These are phyloP conservation scores for Jaculus jaculus DNA, from an alignment of 2,113 vertebrate genomes.

Conservation along the genomic window DNA sequence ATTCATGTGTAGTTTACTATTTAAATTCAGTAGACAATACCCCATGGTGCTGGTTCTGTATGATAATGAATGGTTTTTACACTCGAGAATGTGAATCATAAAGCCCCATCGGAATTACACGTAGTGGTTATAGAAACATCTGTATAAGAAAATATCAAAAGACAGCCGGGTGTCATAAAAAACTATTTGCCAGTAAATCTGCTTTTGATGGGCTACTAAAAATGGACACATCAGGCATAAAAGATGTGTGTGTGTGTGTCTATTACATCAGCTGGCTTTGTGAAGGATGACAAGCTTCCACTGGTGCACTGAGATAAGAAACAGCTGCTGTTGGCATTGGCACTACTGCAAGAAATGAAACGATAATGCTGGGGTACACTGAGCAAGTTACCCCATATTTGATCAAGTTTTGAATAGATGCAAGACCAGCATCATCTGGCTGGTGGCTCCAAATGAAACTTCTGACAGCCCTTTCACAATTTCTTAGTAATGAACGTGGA, in stretches of 20 bases:
- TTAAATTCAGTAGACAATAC: constrained; percentile 70
- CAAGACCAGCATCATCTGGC: constrained; percentile 73
- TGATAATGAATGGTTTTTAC: constrained; percentile 72
- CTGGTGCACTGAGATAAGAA: constrained; percentile 78
- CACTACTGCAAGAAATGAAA: constrained; percentile 72
- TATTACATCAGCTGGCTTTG: constrained; percentile 63
- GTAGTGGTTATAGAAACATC: constrained; percentile 59
- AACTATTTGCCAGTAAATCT: constrained; percentile 71
- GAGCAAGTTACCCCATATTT: constrained; percentile 71
- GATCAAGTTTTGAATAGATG: constrained; percentile 78
- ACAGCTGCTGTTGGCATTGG: constrained; percentile 69
- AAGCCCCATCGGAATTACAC: constrained; percentile 61
- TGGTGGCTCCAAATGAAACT: constrained; percentile 68
- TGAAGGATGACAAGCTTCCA: constrained; percentile 62
- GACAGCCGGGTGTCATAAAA: constrained; percentile 57
- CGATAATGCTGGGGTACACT: constrained; percentile 69
- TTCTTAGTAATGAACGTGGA: constrained; percentile 72
- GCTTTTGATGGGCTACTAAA: constrained; percentile 72
- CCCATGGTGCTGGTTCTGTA: constrained; percentile 43
- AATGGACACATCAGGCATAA: constrained; percentile 70
- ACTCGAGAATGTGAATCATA: constrained; percentile 68
- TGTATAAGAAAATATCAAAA: constrained; percentile 67
- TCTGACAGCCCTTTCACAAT: constrained; percentile 68
- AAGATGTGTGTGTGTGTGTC: constrained; percentile 56
- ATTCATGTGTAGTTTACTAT: constrained; percentile 36